Conservation (phyloP, 2,113 vertebrate species). For the Pygoscelis antarcticus region DNA sequence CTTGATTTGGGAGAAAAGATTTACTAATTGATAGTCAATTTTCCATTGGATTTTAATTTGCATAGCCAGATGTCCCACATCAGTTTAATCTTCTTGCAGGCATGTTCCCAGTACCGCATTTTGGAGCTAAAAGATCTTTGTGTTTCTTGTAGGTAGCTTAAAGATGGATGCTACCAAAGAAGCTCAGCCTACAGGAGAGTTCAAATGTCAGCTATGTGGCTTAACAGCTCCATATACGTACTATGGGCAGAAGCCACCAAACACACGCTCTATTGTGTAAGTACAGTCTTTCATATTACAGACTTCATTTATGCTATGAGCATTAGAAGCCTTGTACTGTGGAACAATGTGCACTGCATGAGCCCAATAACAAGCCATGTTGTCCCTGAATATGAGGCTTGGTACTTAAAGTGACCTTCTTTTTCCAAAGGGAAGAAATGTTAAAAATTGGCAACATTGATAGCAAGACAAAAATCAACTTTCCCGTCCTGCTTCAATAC, state of each 20-base stretch:
- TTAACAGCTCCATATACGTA: slow-evolving; percentile 79
- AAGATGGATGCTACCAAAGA: slow-evolving; percentile 73
- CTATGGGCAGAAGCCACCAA: slow-evolving; percentile 84
- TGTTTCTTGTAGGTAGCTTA: not conserved
- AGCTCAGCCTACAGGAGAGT: slow-evolving; percentile 59
- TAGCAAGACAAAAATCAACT: not conserved
- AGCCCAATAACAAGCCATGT: not conserved
- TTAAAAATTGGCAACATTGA: not conserved
- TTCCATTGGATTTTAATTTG: not conserved
- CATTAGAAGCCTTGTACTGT: not conserved
- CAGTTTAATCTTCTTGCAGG: not conserved
- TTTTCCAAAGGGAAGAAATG: not conserved
- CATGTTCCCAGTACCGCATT: not conserved
- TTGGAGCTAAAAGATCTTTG: not conserved
- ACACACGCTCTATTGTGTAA: slow-evolving; percentile 82
- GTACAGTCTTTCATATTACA: slow-evolving; percentile 33
- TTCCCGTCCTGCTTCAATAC: not conserved
- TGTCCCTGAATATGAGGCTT: not conserved
- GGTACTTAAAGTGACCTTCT: not conserved
- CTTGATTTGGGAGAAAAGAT: not conserved
- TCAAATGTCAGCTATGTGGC: slow-evolving; percentile 82
- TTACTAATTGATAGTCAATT: not conserved
- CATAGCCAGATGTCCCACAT: not conserved
- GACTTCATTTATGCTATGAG: not conserved
- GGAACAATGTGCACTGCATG: not conserved